These are phyloP conservation scores for Arnoldichthys spilopterus DNA, from an alignment of 2,797 vertebrate species.

Conservation along the genomic window DNA sequence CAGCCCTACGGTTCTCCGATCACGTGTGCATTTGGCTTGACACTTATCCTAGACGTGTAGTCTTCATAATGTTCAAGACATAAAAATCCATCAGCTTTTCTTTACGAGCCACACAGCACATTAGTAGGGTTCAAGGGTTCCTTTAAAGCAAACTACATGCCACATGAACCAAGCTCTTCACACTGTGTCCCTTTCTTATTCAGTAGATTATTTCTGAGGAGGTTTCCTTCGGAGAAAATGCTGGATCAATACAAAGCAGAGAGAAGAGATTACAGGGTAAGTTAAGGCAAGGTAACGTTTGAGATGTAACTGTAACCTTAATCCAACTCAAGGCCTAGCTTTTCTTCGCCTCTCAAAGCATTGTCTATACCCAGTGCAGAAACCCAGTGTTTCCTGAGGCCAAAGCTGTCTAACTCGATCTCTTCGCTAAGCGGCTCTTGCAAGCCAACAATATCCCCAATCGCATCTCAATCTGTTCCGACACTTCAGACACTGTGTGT, in stretches of 20 bases:
- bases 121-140: not conserved
- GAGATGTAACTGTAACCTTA: not conserved
- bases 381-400: slow-evolving; percentile 1
- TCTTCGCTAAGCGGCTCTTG: not conserved
- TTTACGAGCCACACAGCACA: too few species aligned
- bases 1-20: too few species aligned
- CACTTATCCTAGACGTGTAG: too few species aligned
- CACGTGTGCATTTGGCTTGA: too few species aligned
- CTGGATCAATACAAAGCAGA: not conserved
- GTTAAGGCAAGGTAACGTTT: not conserved
- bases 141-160: not conserved
- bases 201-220: not conserved
- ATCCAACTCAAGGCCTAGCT: not conserved
- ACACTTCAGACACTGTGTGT: slow-evolving; percentile 14
- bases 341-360: not conserved
- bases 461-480: not conserved
- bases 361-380: not conserved
- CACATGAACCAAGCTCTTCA: not conserved
- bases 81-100: too few species aligned
- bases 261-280: not conserved
- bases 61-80: too few species aligned
- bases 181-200: too few species aligned
- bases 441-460: slow-evolving; percentile 7
- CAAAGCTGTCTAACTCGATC: not conserved
- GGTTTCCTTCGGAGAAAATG: not conserved